Evolutionary conservation across 2,113 vertebrate genomes (phyloP).

Genomic region (Rissa tridactyla): DNA sequence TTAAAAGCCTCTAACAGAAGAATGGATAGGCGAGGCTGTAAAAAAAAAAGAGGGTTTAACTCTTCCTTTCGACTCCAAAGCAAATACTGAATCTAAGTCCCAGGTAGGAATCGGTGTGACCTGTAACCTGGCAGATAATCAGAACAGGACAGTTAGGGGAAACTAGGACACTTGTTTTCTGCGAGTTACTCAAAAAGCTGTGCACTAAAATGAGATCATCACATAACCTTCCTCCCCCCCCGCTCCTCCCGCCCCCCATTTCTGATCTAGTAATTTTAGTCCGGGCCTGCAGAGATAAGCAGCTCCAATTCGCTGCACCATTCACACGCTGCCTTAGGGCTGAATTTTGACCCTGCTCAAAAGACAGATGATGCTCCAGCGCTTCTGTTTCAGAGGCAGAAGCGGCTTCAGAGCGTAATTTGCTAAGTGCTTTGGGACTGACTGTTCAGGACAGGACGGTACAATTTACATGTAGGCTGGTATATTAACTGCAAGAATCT

Average conservation of each 20-base stretch:
- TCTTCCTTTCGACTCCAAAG: not conserved
- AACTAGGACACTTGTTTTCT: conserved; percentile 43
- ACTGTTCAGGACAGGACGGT: conserved; percentile 9
- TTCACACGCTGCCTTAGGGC: conserved; percentile 39
- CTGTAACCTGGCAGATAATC: not conserved
- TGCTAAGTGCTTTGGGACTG: conserved; percentile 66
- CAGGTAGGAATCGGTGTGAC: not conserved
- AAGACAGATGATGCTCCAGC: conserved; percentile 31
- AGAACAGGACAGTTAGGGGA: not conserved
- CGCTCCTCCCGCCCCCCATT: not conserved
- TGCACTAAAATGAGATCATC: conserved; percentile 23
- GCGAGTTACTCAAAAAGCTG: not conserved
- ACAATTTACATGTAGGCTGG: conserved; percentile 35
- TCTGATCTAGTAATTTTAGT: conserved; percentile 48
- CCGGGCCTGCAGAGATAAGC: conserved; percentile 34
- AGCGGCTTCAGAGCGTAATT: conserved; percentile 57
- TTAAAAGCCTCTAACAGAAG: not conserved
- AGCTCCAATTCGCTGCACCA: conserved; percentile 17
- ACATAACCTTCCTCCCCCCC: not conserved
- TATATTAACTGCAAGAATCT: conserved; percentile 45
- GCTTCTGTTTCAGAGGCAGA: conserved; percentile 40
- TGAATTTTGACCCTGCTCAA: conserved; percentile 54
- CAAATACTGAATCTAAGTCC: not conserved
- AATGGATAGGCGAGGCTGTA: not conserved
- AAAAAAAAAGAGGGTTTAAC: not conserved